Evolutionary conservation across 2,113 vertebrate genomes (phyloP), one percentile per base, ranked within the genome.

Genomic region (Rhinolophus sinicus): DNA sequence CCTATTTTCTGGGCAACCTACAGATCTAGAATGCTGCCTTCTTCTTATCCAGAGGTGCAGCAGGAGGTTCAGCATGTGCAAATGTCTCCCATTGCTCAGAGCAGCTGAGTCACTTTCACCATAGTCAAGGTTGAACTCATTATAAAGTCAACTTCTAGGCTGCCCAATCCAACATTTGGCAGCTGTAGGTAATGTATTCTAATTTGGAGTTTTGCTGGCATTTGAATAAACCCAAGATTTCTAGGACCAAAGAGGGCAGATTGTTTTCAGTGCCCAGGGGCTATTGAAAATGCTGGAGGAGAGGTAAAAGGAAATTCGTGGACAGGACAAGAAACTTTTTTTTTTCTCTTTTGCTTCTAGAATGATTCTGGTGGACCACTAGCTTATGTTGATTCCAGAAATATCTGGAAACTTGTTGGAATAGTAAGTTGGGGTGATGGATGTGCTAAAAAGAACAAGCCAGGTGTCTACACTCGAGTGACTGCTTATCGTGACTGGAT

Each of bases 301-400:
- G 21, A 72, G 19, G 15, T 26, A 70, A 65, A 89, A 73, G 13
- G 22, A 83, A 75, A 92, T 19, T 81, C 30, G 72, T 72, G 19
- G 47, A 62, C 8, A 78, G 47, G 12, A 80, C 24, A 64, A 67
- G 35, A 80, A 92, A 70, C 8, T 38, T 54, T 72, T 54, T 22
- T 97, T 62, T 89, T 60, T 93, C 72, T 85, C 26, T 97, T 47
- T 88, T 93, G 92, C 38, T 96, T 35, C 76, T 87, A 99, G 99
- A 99, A 99, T 56, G 99, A 99, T 93, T 99, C 99, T 26, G 99
- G 99, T 76, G 99, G 99, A 60, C 99, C 99, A 50, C 58, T 99
- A 95, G 99, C 98, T 78, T 98, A 99, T 5, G 94, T 94, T 0
- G 98, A 99, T 97, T 97, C 96, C 84, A 98, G 98, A 96, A 98